Evolutionary conservation across 2,113 vertebrate genomes (phyloP).

Genomic region (Charadrius vociferus): DNA sequence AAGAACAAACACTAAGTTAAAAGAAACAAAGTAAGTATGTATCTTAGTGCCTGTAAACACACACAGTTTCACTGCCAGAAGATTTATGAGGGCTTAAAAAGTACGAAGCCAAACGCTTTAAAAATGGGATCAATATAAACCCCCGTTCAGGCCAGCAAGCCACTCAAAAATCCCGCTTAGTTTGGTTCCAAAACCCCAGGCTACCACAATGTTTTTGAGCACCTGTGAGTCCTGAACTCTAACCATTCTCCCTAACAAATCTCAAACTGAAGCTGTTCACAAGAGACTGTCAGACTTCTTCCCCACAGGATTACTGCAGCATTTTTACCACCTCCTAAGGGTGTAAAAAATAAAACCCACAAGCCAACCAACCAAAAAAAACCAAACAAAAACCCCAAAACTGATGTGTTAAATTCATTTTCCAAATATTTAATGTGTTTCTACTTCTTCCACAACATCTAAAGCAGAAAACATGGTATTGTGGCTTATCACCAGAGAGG

Average conservation of each 20-base stretch:
- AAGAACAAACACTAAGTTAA: background rate
- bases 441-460: background rate
- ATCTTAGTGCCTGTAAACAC: background rate
- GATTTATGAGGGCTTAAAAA: background rate
- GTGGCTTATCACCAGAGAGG: background rate
- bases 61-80: background rate
- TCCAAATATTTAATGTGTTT: background rate
- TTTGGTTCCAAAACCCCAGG: background rate
- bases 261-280: background rate
- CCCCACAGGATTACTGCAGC: background rate
- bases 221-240: accelerated
- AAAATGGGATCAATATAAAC: background rate
- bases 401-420: background rate
- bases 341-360: background rate
- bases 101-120: background rate
- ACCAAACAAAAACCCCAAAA: background rate
- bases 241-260: background rate
- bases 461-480: background rate
- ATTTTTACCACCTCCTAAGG: background rate
- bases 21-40: background rate
- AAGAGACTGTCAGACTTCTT: background rate
- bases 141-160: background rate
- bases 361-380: no score
- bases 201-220: accelerated
- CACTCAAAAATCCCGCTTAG: background rate